Base-by-base conservation (phyloP, 30 jellyfish, hydroid and myxozoan species). In the Aurelia sp. region DNA sequence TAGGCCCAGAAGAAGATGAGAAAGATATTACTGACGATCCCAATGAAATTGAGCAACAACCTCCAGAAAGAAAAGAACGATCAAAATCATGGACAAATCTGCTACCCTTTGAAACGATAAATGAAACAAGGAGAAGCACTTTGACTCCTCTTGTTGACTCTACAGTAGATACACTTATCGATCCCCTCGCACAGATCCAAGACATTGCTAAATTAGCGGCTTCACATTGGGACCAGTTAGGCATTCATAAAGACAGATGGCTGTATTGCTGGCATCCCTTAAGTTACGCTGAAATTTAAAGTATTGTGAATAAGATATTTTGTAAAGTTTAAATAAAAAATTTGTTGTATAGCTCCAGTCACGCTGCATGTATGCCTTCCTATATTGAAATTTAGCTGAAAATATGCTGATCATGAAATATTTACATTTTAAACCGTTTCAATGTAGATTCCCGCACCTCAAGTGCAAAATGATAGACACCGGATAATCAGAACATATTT, bases 211-310 rank as follows among this genome's bases (percentile, higher is more conserved):
- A 44, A 31, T 75, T 88, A 15, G 96, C 96, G 59, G 89, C 91
- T 22, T 21, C 81, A 47, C 96, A 88, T 11, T 88, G 90, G 91
- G 67, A 65, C 10, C 77, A 63, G 21, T 10, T 78, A 47, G 50
- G 50, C 21, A 21, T 30, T 58, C 65, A 88, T 24, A 68, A 68
- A 53, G 91, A 88, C 17, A 62, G 85, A 38, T 88, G 96, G 96
- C 30, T 88, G 78, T 88, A 88, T 48, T 88, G 96, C 38, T 88
- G 96, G 96, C 96, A 88, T 52, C 96, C 96, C 3, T 35, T 88
- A 41, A 27, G 85, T 24, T 31, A 17, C 22, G 20, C 55, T 41
- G 84, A 81, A 15, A 40, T 70, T 2, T 78, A 66, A 66, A 66
- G 6, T 61, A 61, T n/a, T 61, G 31, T 61, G 71, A 12, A 61